phyloP scores from a whole-genome alignment of 37 sponge, comb jelly and placozoan genomes.

The Agelas oroides region DNA sequence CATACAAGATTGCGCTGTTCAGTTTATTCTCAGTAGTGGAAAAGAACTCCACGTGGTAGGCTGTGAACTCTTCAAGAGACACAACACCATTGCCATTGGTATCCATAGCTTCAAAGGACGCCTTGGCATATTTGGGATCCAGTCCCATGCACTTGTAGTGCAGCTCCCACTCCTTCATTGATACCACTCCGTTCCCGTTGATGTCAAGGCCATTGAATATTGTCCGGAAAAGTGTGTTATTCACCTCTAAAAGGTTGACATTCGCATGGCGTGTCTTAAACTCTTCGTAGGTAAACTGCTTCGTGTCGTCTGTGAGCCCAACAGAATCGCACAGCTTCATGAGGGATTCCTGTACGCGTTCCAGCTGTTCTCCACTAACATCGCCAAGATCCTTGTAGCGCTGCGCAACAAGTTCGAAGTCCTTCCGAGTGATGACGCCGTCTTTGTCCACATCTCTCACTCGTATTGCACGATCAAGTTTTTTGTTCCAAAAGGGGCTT shows the following conservation, averaged over 20 bases:
- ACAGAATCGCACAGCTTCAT: no score
- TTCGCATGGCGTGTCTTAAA: neutral
- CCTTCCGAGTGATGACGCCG: conserved; percentile 55
- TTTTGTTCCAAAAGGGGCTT: no score
- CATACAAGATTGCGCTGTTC: neutral
- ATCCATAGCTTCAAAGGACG: conserved; percentile 18
- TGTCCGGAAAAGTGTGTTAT: neutral
- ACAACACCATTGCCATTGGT: conserved; percentile 1
- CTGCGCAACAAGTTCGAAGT: conserved; percentile 45
- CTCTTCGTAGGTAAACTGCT: neutral
- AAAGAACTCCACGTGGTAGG: neutral
- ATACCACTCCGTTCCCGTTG: neutral
- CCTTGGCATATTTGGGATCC: neutral
- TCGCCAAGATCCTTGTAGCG: no score
- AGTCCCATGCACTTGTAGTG: neutral
- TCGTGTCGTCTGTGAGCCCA: no score
- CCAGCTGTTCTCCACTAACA: no score
- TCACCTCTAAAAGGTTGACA: neutral
- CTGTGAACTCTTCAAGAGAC: neutral
- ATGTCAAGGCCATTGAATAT: neutral
- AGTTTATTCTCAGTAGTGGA: neutral
- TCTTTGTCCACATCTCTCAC: conserved; percentile 65
- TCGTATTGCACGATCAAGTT: no score
- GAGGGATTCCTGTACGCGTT: no score
- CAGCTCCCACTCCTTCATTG: neutral